Conservation (phyloP, 2,797 vertebrate species). For the Spea hammondii region DNA sequence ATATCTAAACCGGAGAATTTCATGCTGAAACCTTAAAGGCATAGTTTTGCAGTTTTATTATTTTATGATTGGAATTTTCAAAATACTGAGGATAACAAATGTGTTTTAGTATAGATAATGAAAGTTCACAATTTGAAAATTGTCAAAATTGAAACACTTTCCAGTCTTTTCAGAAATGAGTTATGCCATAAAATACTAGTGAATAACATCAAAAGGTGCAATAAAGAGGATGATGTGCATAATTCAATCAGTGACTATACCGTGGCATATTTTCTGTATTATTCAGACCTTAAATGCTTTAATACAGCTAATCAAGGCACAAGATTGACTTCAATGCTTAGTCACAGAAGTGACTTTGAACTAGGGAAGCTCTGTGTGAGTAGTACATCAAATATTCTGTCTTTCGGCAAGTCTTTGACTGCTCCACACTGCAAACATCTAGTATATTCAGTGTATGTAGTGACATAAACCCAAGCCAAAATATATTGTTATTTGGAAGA, state of each 20-base stretch:
- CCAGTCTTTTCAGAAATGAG: background rate
- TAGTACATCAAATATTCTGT: background rate
- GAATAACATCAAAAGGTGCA: conserved; percentile 1
- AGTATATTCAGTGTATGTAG: no score
- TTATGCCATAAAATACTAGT: background rate
- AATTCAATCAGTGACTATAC: conserved; percentile 6
- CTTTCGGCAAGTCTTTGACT: conserved; percentile 1
- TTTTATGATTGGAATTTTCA: no score
- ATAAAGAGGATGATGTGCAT: background rate
- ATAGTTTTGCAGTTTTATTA: no score
- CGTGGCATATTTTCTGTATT: background rate
- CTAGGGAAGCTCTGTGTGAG: background rate
- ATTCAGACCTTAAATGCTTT: background rate
- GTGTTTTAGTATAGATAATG: no score
- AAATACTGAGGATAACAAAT: no score
- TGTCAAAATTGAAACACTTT: no score
- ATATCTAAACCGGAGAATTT: no score
- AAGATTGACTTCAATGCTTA: background rate
- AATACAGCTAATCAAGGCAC: background rate
- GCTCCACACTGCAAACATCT: background rate
- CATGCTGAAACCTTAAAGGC: no score
- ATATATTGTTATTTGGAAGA: no score
- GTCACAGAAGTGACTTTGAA: background rate
- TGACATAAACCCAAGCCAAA: no score
- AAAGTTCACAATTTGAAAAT: no score